Conservation (phyloP, 92 coral and sea anemone species). For the Parazoanthus atlanticus region DNA sequence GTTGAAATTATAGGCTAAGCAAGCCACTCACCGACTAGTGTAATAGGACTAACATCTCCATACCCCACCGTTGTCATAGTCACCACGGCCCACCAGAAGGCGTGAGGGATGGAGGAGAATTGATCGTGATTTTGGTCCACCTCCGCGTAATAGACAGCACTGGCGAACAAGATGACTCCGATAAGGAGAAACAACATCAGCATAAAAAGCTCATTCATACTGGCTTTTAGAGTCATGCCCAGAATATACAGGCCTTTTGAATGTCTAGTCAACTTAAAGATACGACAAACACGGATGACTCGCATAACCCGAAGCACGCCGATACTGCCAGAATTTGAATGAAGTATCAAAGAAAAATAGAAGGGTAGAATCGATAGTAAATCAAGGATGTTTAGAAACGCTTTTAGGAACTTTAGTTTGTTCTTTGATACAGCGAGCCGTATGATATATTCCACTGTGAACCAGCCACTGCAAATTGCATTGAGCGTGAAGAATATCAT, state of each 20-base stretch:
- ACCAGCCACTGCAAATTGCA: constrained; percentile 91
- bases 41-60: constrained; percentile 83
- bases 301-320: constrained; percentile 90
- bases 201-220: constrained; percentile 93
- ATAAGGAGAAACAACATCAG: constrained; percentile 85
- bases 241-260: constrained; percentile 90
- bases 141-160: constrained; percentile 96
- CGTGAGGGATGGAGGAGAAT: constrained; percentile 89
- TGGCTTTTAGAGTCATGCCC: constrained; percentile 90
- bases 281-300: constrained; percentile 90
- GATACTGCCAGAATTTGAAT: constrained; percentile 66
- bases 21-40: constrained; percentile 67
- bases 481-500: constrained; percentile 68
- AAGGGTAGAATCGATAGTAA: constrained; percentile 89
- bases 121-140: constrained; percentile 36
- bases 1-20: neutral
- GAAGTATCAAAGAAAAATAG: constrained; percentile 66
- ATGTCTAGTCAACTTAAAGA: constrained; percentile 95
- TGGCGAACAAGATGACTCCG: constrained; percentile 90
- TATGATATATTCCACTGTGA: constrained; percentile 82
- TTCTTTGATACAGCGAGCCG: constrained; percentile 77
- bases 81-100: constrained; percentile 99
- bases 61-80: constrained; percentile 99
- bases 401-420: constrained; percentile 77
- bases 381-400: constrained; percentile 83